A percentile compares a stretch with the other conserved stretches of the same genome.
phyloP scores from a whole-genome alignment of 2,113 vertebrate genomes.

The Gadus macrocephalus region DNA sequence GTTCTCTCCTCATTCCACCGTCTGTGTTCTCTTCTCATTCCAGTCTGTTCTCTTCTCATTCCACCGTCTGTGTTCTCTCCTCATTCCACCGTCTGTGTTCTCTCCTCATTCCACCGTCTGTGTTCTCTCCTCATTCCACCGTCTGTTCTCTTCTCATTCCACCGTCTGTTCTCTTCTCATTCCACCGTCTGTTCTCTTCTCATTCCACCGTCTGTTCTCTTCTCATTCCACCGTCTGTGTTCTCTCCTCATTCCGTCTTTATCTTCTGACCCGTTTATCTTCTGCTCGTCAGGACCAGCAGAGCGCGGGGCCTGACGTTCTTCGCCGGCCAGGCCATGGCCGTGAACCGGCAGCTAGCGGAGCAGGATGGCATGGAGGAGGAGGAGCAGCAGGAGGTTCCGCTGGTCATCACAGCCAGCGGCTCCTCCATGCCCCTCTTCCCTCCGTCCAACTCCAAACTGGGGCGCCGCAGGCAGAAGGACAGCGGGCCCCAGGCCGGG shows the following conservation, averaged over 20 bases:
- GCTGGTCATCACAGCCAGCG: slow-evolving; percentile 81
- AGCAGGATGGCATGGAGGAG: slow-evolving; percentile 83
- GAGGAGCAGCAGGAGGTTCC: slow-evolving; percentile 79
- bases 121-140: too few species aligned
- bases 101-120: too few species aligned
- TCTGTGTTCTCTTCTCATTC: too few species aligned
- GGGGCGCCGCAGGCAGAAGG: slow-evolving; percentile 85
- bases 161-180: too few species aligned
- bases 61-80: too few species aligned
- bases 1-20: too few species aligned
- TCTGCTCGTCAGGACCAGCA: slow-evolving; percentile 83
- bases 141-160: too few species aligned
- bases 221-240: too few species aligned
- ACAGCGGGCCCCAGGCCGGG: slow-evolving; percentile 72
- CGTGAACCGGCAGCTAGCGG: slow-evolving; percentile 90
- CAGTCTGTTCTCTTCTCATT: neutral
- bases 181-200: too few species aligned
- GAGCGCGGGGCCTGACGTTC: slow-evolving; percentile 93
- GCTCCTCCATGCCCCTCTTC: slow-evolving; percentile 87
- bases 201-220: too few species aligned
- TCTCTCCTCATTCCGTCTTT: too few species aligned
- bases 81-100: too few species aligned
- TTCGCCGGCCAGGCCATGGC: slow-evolving; percentile 94
- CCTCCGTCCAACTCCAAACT: slow-evolving; percentile 90
- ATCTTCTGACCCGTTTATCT: neutral